Base-by-base conservation (phyloP, 2,888 invertebrate species). In the Halocaridina rubra region DNA sequence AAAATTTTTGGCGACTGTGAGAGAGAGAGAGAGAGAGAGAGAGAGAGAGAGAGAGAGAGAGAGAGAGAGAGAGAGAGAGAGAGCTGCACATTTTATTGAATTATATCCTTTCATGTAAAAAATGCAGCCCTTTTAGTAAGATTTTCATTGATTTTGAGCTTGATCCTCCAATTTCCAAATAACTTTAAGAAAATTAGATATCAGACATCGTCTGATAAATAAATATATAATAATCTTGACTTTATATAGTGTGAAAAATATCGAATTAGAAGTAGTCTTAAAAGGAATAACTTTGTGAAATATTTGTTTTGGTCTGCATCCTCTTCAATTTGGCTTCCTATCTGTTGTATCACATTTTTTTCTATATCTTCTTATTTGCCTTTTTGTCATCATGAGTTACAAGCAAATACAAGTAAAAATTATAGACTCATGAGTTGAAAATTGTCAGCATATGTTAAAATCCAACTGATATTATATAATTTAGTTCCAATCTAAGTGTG, bases 11-110 rank as follows among this genome's bases (percentile, higher is more conserved):
- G 29, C n/a, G 64, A 64, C 13, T 27, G 64, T 27, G 24, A 64
- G 64, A 64, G 64, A 64, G 61, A 64, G 64, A 64, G 64, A 64
- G 24, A 64, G 64, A 61, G 61, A 61, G 61, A 61, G 61, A 5
- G 61, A 61, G 61, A 61, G 61, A 61, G 61, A 61, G 61, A 61
- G 19, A 61, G 61, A 61, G 61, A 61, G 59, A 61, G 19, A 61
- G 19, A 61, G 61, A 61, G 19, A n/a, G 19, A 61, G 29, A 3
- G 64, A 27, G 59, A 24, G 22, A 24, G 5, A 29, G 64, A 16
- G 29, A 13, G 7, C 64, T 64, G 22, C 13, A 0, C 29, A 29
- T 13, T 10, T 64, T 13, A 29, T 64, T 24, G 64, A 22, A 13
- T n/a, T n/a, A 64, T 24, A 13, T 64, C 7, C 64, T 22, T 64